Evolutionary conservation across 2,888 invertebrate genomes (phyloP).

Genomic region (Drosophila pseudotalamancana): DNA sequence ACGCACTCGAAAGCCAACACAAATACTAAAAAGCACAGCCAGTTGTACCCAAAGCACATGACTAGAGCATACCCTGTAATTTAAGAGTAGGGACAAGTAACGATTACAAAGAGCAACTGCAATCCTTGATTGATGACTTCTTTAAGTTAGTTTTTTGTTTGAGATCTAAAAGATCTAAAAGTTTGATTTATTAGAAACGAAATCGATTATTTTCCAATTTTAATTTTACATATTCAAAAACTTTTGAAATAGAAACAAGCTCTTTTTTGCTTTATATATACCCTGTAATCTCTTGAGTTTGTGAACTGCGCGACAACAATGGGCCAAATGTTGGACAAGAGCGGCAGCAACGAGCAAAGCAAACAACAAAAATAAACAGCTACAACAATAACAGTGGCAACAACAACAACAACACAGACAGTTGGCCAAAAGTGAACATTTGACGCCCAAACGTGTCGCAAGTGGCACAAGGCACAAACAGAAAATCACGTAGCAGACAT

Average conservation of each 20-base stretch:
- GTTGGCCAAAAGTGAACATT: constrained; percentile 45
- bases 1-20: constrained; percentile 55
- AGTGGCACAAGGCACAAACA: constrained; percentile 37
- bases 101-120: not conserved
- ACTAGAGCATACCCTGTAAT: constrained; percentile 9
- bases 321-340: constrained; percentile 19
- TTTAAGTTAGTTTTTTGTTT: no score
- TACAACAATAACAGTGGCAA: constrained; percentile 1
- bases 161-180: no score
- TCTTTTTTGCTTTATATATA: constrained; percentile 1
- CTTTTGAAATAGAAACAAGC: no score
- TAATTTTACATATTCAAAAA: no score
- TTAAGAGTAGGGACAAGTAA: not conserved
- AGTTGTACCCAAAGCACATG: not conserved
- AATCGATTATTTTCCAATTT: no score
- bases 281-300: not conserved
- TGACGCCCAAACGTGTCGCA: constrained; percentile 55
- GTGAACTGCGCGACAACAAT: constrained; percentile 35
- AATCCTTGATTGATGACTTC: no score
- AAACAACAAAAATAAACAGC: constrained; percentile 50
- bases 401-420: constrained; percentile 8
- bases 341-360: constrained; percentile 16
- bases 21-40: not conserved
- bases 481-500: constrained; percentile 74
- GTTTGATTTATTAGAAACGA: no score